Percentiles rank a stretch among this genome's conserved stretches.
phyloP scores from a whole-genome alignment of 2,888 invertebrate species.

The Hymenopus coronatus region DNA sequence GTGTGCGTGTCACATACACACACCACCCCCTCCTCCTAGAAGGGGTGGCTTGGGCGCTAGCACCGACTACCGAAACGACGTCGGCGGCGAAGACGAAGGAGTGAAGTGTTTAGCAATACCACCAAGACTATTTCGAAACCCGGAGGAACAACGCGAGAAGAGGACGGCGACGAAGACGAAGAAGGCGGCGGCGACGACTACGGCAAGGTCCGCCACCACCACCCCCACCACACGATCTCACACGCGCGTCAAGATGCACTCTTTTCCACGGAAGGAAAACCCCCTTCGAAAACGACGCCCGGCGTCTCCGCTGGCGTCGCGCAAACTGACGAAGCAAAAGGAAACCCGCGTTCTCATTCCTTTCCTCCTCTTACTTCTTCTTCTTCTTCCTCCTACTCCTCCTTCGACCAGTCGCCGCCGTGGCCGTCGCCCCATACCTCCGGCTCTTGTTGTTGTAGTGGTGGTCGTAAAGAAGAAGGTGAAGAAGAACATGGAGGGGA shows the following conservation, averaged over 20 bases:
- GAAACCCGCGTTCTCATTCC: slow-evolving; percentile 27
- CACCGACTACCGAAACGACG: slow-evolving; percentile 5
- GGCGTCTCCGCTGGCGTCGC: slow-evolving; percentile 30
- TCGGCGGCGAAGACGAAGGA: slow-evolving; percentile 6
- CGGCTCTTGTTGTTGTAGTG: not conserved
- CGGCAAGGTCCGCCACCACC: slow-evolving; percentile 8
- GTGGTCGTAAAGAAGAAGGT: not conserved
- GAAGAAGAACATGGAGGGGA: not conserved
- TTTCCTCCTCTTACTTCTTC: slow-evolving; percentile 14
- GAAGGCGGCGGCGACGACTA: slow-evolving; percentile 9
- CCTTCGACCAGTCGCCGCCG: too few relatives aligned
- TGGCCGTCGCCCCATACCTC: not conserved
- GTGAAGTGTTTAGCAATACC: slow-evolving; percentile 2
- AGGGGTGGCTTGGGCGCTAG: not conserved
- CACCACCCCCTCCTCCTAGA: not conserved
- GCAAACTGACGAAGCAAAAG: slow-evolving; percentile 31
- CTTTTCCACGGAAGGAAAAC: slow-evolving; percentile 8
- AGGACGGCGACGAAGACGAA: slow-evolving; percentile 6
- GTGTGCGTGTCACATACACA: not conserved
- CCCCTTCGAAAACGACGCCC: slow-evolving; percentile 30
- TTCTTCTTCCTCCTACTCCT: not conserved
- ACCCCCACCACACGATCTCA: not conserved
- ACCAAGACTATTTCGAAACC: not conserved
- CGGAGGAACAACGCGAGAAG: not conserved
- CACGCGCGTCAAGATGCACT: not conserved